Base-by-base conservation (phyloP, 2,797 vertebrate species). In the Oreochromis grahami region DNA sequence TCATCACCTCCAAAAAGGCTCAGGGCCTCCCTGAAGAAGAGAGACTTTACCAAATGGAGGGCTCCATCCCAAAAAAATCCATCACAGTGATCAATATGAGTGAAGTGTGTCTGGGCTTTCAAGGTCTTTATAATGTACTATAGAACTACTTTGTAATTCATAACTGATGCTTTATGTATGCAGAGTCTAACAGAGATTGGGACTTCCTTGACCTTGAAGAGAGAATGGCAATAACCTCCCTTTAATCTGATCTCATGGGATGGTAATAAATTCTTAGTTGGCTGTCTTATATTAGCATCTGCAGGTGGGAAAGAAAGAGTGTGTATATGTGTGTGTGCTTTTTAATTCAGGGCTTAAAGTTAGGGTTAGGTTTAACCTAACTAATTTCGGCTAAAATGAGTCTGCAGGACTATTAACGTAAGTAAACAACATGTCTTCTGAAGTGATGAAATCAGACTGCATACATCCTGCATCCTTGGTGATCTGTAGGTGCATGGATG, bases 171-270 rank as follows among this genome's bases (percentile, higher is more conserved):
- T 34, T 77, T 3, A 60, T 76, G 29, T 3, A 60, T 76, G 29
- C 7, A 80, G 68, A 76, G 76, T 79, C 52, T 19, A 19, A 34
- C 48, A 45, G 52, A 77, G 53, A 83, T 77, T 77, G 63, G 55
- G 63, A 74, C 45, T 78, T 82, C 12, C 36, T 68, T 52, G 77
- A 84, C 76, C 81, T 84, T 87, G 82, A 86, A 21, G 55, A 56
- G 24, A 65, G 21, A 52, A 83, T 77, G 79, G 50, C 36, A 86
- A 60, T 78, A 60, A 80, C 82, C 12, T 19, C 84, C 21, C n/a
- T 89, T 80, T 85, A 85, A 89, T 82, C 83, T 86, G 41, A 83
- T 84, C 77, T 78, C 43, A 65, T 12, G 41, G 56, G 9, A 70
- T 26, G 53, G 52, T 85, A 78, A n/a, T 86, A 53, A 79, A 86